Evolutionary conservation across 2,797 vertebrate species (phyloP).

Genomic region (Leptoclinus maculatus): DNA sequence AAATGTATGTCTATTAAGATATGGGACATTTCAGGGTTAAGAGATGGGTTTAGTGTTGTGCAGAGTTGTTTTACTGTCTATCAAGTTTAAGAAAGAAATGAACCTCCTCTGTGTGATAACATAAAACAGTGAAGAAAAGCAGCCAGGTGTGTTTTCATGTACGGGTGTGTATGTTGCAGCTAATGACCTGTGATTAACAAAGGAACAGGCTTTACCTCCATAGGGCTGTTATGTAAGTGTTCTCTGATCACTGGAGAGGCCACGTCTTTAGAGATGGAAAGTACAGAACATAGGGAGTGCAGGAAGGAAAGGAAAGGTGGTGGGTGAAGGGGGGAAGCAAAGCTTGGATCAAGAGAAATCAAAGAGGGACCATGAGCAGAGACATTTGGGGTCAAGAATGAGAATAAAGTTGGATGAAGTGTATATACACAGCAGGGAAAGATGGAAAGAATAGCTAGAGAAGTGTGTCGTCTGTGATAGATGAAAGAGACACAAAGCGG

Average conservation of each 20-base stretch:
- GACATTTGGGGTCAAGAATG: background rate
- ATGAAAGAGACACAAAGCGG: background rate
- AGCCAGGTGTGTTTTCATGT: constrained; percentile 43
- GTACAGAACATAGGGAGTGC: constrained; percentile 7
- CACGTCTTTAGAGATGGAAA: constrained; percentile 54
- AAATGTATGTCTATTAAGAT: background rate
- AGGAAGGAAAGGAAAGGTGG: constrained; percentile 13
- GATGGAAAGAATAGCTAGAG: background rate
- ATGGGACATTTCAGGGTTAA: background rate
- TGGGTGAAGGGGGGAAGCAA: background rate
- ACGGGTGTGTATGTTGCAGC: constrained; percentile 22
- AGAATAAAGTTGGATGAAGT: background rate
- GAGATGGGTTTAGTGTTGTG: background rate
- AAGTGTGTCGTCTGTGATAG: background rate
- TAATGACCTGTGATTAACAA: constrained; percentile 58
- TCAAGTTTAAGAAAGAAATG: background rate
- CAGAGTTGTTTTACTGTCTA: background rate
- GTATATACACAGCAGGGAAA: background rate
- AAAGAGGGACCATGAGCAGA: background rate
- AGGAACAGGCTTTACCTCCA: constrained; percentile 64
- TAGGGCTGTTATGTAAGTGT: constrained; percentile 75
- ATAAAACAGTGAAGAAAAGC: constrained; percentile 19
- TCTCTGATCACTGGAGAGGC: constrained; percentile 54
- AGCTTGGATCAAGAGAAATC: background rate
- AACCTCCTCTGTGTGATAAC: constrained; percentile 1